Conservation (phyloP, 2,888 invertebrate species). For the Geophilus truncorum region DNA sequence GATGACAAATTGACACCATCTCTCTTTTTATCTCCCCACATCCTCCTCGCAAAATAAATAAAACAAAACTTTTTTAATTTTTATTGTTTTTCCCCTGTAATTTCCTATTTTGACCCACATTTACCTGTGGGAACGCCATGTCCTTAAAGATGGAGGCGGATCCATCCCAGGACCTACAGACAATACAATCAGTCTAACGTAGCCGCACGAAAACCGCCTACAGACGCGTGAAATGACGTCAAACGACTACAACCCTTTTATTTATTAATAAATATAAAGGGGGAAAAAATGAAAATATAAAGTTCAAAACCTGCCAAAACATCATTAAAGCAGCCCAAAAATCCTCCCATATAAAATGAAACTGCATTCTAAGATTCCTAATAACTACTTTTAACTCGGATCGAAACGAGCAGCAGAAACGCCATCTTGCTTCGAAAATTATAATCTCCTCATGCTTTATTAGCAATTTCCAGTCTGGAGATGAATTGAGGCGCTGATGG, state of each 20-base stretch:
- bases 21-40: not conserved
- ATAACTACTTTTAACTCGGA: conserved; percentile 4
- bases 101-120: conserved; percentile 4
- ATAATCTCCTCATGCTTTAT: conserved; percentile 15
- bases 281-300: not conserved
- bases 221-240: conserved; percentile 2
- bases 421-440: not conserved
- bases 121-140: conserved; percentile 21
- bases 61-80: not conserved
- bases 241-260: not conserved
- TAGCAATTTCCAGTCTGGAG: not conserved
- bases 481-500: conserved; percentile 27
- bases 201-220: conserved; percentile 10
- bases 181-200: conserved; percentile 15
- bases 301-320: not conserved
- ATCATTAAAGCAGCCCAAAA: too few relatives aligned
- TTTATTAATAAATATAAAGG: not conserved
- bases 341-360: not conserved
- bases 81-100: not conserved
- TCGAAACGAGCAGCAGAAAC: conserved; percentile 1
- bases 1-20: conserved; percentile 6
- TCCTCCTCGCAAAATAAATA: not conserved
- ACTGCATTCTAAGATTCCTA: not conserved
- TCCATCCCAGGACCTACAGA: conserved; percentile 24
- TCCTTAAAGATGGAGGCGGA: conserved; percentile 21